Percentiles rank a stretch among this genome's conserved stretches.
Evolutionary conservation across 2,797 vertebrate genomes (phyloP).

Genomic region (Falco naumanni): DNA sequence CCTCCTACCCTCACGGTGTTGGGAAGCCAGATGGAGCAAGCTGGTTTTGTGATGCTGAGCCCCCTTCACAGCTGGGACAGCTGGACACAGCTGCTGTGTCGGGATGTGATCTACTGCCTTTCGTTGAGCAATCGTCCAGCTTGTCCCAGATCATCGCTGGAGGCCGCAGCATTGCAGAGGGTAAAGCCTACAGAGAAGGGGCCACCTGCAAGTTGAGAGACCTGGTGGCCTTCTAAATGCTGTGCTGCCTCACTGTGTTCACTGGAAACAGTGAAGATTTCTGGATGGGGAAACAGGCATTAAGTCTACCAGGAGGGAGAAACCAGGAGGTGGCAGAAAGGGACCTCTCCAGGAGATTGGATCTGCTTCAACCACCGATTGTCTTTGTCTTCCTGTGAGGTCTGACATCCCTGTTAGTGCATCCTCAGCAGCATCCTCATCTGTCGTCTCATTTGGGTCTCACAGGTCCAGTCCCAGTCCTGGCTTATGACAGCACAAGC

Average conservation of each 20-base stretch:
- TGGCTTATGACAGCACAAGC: neutral
- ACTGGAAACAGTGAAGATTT: neutral
- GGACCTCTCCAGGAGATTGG: neutral
- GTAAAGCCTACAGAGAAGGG: neutral
- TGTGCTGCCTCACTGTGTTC: fast-evolving
- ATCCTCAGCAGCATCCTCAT: neutral
- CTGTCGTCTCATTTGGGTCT: neutral
- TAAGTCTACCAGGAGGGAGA: neutral
- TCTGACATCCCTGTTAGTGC: neutral
- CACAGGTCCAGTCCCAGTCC: neutral
- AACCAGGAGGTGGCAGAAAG: neutral
- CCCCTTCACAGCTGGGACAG: neutral
- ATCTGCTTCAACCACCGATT: neutral
- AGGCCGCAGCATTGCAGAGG: neutral
- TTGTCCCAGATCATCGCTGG: neutral
- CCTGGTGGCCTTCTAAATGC: neutral
- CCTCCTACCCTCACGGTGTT: neutral
- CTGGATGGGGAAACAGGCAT: neutral
- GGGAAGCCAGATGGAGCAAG: neutral
- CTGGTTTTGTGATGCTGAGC: neutral
- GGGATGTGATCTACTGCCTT: neutral
- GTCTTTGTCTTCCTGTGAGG: neutral
- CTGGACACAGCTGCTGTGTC: neutral
- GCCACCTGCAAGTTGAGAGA: neutral
- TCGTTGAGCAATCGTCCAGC: neutral